Evolutionary conservation across 64 coral and sea anemone genomes (phyloP).

Genomic region (Pocillopora damicornis): DNA sequence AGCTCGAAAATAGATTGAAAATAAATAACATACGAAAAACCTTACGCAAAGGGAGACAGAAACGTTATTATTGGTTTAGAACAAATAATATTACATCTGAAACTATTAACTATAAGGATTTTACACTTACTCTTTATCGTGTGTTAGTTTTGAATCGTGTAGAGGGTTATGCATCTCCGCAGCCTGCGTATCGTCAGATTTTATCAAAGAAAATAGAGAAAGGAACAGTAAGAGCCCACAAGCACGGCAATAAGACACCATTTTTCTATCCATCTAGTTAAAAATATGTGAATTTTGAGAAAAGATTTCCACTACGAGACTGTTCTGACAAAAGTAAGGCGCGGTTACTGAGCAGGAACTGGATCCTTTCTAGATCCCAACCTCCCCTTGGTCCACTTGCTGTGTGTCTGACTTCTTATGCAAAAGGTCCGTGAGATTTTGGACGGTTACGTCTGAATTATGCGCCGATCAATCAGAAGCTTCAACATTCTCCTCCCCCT

Average conservation of each 20-base stretch:
- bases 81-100: not conserved
- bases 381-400: not conserved
- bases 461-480: too few relatives aligned
- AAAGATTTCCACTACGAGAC: too few relatives aligned
- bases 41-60: not conserved
- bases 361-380: not conserved
- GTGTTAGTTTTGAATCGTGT: conserved; percentile 57
- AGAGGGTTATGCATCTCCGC: conserved; percentile 26
- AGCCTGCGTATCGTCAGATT: not conserved
- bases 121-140: conserved; percentile 66
- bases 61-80: not conserved
- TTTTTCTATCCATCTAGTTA: not conserved
- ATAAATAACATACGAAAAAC: too few relatives aligned
- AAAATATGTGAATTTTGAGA: too few relatives aligned
- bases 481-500: too few relatives aligned
- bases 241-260: not conserved
- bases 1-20: too few relatives aligned
- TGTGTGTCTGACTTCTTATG: not conserved
- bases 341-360: conserved; percentile 17
- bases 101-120: too few relatives aligned
- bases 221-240: not conserved
- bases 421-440: too few relatives aligned
- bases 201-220: not conserved
- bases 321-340: conserved; percentile 20
- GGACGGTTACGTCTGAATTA: too few relatives aligned